Evolutionary conservation across 2,888 invertebrate species (phyloP), one percentile per base, ranked within the genome.

Genomic region (Hymenopus coronatus): DNA sequence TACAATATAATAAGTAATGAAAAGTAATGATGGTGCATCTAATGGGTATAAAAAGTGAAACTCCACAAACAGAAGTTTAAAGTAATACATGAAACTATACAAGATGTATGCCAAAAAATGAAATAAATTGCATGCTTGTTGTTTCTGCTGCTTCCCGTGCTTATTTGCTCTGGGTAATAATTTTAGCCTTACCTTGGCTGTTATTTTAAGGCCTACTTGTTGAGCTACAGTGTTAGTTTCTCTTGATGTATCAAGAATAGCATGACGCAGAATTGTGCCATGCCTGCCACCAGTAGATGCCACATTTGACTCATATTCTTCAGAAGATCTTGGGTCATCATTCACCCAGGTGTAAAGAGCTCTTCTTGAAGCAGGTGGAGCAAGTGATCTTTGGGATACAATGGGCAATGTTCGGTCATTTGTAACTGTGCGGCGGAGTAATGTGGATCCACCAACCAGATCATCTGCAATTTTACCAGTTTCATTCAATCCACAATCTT

Each of bases 291-390:
- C 9, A 6, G 85, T n/a, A 70, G 54, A 25, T 70, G 20, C 20
- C 54, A 70, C 54, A 70, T 70, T 20, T 70, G 54, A 0, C 6
- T 70, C 54, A 70, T 20, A 70, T 1, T 70, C 54, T 20, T 70
- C 54, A 12, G 40, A 20, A 8, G 40, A 20, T 27, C n/a, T 46
- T 54, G 81, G 15, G 33, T 25, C 30, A 46, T 70, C 92, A 83
- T 93, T 93, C 30, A 92, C 92, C 93, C 93, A 93, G 20, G 92
- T 92, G 84, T 92, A 93, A 6, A 92, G 92, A 33, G 85, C 88
- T 33, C 89, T 87, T 87, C 82, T 28, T 27, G 86, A 83, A 30
- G 28, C 92, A 90, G 15, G 92, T 89, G 28, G 92, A 91, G 89
- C 92, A 54, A 92, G 92, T 87, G 92, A 91, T 70, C 54, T 70